Evolutionary conservation across 2,888 invertebrate genomes (phyloP).

Genomic region (Plebejus argus): DNA sequence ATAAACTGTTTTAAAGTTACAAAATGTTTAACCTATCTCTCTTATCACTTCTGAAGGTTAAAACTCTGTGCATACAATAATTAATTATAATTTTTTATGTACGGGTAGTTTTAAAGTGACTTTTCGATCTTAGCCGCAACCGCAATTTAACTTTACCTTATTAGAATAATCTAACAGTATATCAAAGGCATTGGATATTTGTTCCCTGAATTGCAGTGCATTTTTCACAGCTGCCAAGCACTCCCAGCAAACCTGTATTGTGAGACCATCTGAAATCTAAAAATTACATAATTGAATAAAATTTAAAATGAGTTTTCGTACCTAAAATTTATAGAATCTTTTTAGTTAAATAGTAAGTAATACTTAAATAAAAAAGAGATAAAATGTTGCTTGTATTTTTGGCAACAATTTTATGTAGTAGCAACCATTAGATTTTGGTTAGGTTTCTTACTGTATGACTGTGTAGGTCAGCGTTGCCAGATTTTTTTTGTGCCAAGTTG

Average conservation of each 20-base stretch:
- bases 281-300: constrained; percentile 33
- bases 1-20: too few species aligned
- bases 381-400: background rate
- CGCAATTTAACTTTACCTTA: constrained; percentile 51
- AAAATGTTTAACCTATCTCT: too few species aligned
- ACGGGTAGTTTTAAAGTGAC: too few species aligned
- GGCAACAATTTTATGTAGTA: background rate
- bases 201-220: constrained; percentile 50
- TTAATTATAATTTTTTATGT: too few species aligned
- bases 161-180: constrained; percentile 62
- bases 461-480: too few species aligned
- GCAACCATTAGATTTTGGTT: background rate
- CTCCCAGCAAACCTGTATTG: constrained; percentile 71
- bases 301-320: constrained; percentile 1
- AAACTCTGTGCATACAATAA: too few species aligned
- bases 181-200: constrained; percentile 55
- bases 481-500: too few species aligned
- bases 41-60: too few species aligned
- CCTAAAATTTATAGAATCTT: too few species aligned
- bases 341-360: too few species aligned
- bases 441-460: too few species aligned
- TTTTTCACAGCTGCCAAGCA: constrained; percentile 57
- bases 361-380: constrained; percentile 33
- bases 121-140: too few species aligned
- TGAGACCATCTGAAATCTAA: constrained; percentile 66